Evolutionary conservation across 2,113 vertebrate species (phyloP), one percentile per base, ranked within the genome.

Genomic region (Crotalus helleri): DNA sequence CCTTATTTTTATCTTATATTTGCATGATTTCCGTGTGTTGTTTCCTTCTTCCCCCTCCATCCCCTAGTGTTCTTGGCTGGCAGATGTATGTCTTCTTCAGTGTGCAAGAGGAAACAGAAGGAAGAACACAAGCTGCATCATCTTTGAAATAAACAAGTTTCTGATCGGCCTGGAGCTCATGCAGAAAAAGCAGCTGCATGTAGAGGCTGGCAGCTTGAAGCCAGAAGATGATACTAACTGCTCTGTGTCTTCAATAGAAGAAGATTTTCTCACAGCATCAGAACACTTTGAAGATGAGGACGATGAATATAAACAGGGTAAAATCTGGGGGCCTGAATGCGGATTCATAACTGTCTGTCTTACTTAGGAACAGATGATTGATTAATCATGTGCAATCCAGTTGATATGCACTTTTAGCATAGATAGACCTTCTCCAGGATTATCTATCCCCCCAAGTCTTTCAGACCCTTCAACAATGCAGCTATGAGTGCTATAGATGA

Each of bases 61-160:
- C 44, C 39, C 51, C 57, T 29, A 99, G 98, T 98, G 96, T 51
- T 97, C 97, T 95, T 98, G 97, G 98, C 97, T 98, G 85, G 97
- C 98, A 92, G 99, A 99, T 93, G 97, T 99, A 93, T 99, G 99
- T 94, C 94, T 99, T 97, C 97, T 99, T 95, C 99, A 99, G 92
- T 98, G 98, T 96, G 98, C 97, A 0, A 98, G 98, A 91, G 97
- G 97, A 53, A 98, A 97, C 95, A 96, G 94, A 93, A 96, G 97
- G 15, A 98, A 96, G 93, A 97, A 98, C 1, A 91, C 99, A 55
- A 97, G 97, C 89, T 98, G 98, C 96, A 97, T 99, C 96, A 98
- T 99, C 96, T 98, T 98, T 95, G 99, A 99, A 95, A 99, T 99
- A 96, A 99, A 99, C 97, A 99, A 99, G 97, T 99, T 99, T 96